These are phyloP conservation scores for Gymnocypris eckloni DNA, from an alignment of 2,797 vertebrate species.

Conservation along the genomic window DNA sequence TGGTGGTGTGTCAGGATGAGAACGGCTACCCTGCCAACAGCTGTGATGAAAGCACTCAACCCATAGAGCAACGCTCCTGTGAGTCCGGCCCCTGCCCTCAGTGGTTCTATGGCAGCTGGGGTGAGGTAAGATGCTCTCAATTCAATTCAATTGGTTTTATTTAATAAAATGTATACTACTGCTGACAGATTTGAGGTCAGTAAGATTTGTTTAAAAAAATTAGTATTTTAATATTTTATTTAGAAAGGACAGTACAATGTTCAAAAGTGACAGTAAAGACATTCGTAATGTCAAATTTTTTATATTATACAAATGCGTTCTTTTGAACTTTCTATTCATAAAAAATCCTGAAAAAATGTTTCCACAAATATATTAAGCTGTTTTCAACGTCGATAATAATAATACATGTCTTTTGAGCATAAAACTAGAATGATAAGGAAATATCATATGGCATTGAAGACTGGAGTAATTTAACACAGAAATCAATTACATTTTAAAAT, in stretches of 20 bases:
- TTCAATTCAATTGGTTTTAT: neutral
- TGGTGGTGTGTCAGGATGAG: constrained; percentile 97
- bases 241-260: neutral
- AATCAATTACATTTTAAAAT: constrained; percentile 1
- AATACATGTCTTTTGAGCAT: neutral
- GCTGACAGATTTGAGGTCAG: neutral
- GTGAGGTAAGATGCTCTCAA: constrained; percentile 84
- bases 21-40: constrained; percentile 90
- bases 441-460: neutral
- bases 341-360: neutral
- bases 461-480: neutral
- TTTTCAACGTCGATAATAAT: neutral
- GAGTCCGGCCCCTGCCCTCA: constrained; percentile 96
- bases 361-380: neutral
- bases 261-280: neutral
- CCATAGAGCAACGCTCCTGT: constrained; percentile 90
- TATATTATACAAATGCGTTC: neutral
- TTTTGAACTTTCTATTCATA: neutral
- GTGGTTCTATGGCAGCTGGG: constrained; percentile 95
- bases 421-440: neutral
- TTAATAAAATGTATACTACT: neutral
- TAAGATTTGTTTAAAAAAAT: neutral
- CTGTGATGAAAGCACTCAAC: constrained; percentile 90
- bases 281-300: neutral
- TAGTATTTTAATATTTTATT: neutral